Base-by-base conservation (phyloP, 1,140 invertebrate species). In the Cepaea nemoralis region DNA sequence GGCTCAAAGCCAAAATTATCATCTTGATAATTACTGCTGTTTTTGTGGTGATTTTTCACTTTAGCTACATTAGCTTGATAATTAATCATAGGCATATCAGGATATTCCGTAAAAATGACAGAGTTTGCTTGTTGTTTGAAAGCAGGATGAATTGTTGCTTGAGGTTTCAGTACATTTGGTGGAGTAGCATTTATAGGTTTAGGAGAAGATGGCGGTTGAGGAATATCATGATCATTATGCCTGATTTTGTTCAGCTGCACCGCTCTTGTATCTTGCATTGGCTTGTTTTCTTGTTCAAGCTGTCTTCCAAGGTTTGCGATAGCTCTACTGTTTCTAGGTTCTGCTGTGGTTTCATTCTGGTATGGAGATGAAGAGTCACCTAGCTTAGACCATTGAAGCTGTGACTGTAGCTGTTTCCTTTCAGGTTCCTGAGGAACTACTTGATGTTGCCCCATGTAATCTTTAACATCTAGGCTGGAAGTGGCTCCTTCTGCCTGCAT, bases 161-260 rank as follows among this genome's bases (percentile, higher is more conserved):
- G 82, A n/a, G 89, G 89, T 81, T 88, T 88, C 63, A 88, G 86
- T n/a, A 90, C 84, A 83, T 86, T 85, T 16, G 89, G 89, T 39
- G 89, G 89, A 1, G 83, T 87, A n/a, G 88, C 87, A 0, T 85
- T 88, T 1, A 90, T 83, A 27, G 86, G 86, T 83, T 89, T 90
- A 5, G 89, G 89, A 63, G 88, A 89, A 0, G 84, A 59, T 0
- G 85, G 84, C 48, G 81, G 1, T 71, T 35, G 39, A 33, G 22
- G 77, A 6, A 31, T 16, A 6, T 63, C 59, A 14, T 5, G 50
- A 22, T 22, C 12, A 55, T 55, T 55, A 63, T 63, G 22, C 27
- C 27, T 63, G 59, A 27, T 31, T 31, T 27, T 63, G 12, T 63
- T 63, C 10, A 27, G 33, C 6, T 2, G n/a, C 78, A 71, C 1